Evolutionary conservation across 2,797 vertebrate species (phyloP), one percentile per base, ranked within the genome.

Genomic region (Simalia tracyae): DNA sequence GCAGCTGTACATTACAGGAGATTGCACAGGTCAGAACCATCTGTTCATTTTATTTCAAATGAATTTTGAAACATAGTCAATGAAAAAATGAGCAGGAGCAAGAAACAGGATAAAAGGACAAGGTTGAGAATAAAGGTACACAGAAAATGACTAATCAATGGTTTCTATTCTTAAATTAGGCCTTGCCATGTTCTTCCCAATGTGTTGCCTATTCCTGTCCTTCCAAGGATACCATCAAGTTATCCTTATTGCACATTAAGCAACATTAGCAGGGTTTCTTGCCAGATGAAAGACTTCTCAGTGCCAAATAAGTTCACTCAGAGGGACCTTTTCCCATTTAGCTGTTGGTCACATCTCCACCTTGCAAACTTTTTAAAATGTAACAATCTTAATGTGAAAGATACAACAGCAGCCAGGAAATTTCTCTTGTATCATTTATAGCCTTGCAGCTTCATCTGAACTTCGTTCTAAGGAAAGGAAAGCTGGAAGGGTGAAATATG

Each of bases 351-450:
- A 61, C 86, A 66, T 42, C 46, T 66, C 17, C 68, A 91, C 91
- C 89, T 93, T 60, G 36, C 84, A 28, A 31, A 91, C 36, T 60
- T 57, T 11, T 57, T 2, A 15, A 50, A 57, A 64, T 94, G 50
- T 87, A 92, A 92, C 84, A 56, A 91, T 57, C 68, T 68, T 87
- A 89, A 92, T 68, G 54, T 89, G 57, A 87, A 89, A 91, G 93
- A 87, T 94, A 59, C 24, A 24, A 61, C 36, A 66, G 60, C 15
- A 84, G 68, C 66, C 50, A 87, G 84, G 66, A 66, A 89, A n/a
- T 87, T 91, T 91, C 54, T 89, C 46, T 64, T 63, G 59, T 64
- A 91, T 84, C 84, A 17, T 81, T 61, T 85, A 88, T 85, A 81
- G 36, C 86, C 28, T 57, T 61, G 59, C 19, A 89, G 57, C 6